Base-by-base conservation (phyloP, 2,797 vertebrate genomes). In the Numenius phaeopus region DNA sequence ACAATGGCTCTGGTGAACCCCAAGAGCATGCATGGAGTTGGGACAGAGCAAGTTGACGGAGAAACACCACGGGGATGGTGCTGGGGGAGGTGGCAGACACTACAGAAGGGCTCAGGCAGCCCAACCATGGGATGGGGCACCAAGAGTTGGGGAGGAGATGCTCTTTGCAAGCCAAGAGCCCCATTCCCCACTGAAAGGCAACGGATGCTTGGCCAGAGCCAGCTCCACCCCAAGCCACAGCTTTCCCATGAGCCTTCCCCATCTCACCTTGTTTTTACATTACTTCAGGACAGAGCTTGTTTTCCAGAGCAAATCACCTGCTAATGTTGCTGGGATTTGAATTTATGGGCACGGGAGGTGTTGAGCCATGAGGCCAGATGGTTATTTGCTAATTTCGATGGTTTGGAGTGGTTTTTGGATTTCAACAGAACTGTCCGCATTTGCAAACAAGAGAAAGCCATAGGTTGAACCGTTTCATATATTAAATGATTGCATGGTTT, bases 291-390 rank as follows among this genome's bases (percentile, higher is more conserved):
- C 82, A 58, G 65, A 79, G 66, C 71, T 54, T 26, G 24, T 72
- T 91, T 67, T 75, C 55, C 78, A 3, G 47, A 94, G 86, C 46
- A 95, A 97, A 95, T 97, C 83, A 93, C 86, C 66, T 52, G 86
- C 78, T 95, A 91, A 95, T 24, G 39, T 50, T 27, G 64, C 72
- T 65, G 94, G 92, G 87, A 90, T 94, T 83, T 96, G 92, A 54
- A 97, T 97, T 97, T 97, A 97, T 8, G 5, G 87, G 87, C 73
- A 30, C 0, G 1, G 94, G 90, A 97, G 96, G 96, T 95, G 96
- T 76, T 96, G 92, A 96, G 84, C 96, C 90, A 87, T 46, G 4
- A 34, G 73, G 62, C 94, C 96, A 98, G 95, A 89, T 97, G 94
- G 89, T 91, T 95, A 69, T 84, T 95, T 95, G 76, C 92, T 96